phyloP scores from a whole-genome alignment of 2,888 invertebrate genomes.

The Philereme vetulata region DNA sequence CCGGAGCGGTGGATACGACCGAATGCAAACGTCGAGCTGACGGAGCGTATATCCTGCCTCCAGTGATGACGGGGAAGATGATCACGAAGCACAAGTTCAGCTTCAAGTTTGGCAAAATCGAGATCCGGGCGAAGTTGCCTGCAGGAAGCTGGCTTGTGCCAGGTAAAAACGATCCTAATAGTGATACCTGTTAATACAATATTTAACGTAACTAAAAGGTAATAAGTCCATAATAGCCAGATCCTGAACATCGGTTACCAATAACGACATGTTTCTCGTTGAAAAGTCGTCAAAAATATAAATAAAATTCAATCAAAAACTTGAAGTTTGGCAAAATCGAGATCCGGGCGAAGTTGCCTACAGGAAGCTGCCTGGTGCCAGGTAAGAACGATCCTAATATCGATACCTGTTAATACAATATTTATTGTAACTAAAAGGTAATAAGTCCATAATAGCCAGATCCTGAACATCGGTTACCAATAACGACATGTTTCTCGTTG shows the following conservation, averaged over 20 bases:
- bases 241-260: too few species aligned
- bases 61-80: slow-evolving; percentile 86
- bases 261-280: too few species aligned
- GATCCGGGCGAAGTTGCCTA: slow-evolving; percentile 88
- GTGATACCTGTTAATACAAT: too few species aligned
- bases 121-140: slow-evolving; percentile 88
- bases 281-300: too few species aligned
- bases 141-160: slow-evolving; percentile 91
- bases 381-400: slow-evolving; percentile 69
- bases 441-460: too few species aligned
- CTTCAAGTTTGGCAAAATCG: slow-evolving; percentile 88
- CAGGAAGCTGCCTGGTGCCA: slow-evolving; percentile 91
- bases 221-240: too few species aligned
- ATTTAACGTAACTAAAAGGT: too few species aligned
- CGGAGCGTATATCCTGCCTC: slow-evolving; percentile 86
- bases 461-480: too few species aligned
- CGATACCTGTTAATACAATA: too few species aligned
- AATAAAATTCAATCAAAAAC: too few species aligned
- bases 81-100: slow-evolving; percentile 86
- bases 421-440: too few species aligned
- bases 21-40: slow-evolving; percentile 76
- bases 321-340: slow-evolving; percentile 89
- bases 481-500: too few species aligned
- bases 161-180: slow-evolving; percentile 65
- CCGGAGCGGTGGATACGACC: slow-evolving; percentile 64